Base-by-base conservation (phyloP, 2,113 vertebrate genomes). In the Myrmophylax atrothorax region DNA sequence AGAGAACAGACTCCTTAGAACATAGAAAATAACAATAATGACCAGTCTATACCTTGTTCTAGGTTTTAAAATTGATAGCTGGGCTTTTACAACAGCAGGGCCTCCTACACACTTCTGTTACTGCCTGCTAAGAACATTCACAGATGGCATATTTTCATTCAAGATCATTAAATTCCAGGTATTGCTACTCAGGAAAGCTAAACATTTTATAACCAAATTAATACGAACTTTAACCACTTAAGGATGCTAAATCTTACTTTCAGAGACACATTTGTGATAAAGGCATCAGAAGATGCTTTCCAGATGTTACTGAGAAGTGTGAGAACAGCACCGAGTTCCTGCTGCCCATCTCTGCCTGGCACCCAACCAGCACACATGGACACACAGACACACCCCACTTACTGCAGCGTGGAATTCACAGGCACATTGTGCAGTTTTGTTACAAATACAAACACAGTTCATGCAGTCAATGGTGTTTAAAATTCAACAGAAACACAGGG, bases 341-440 rank as follows among this genome's bases (percentile, higher is more conserved):
- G 46, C 31, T 10, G 49, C 11, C 26, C 47, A 13, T 14, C 50
- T 20, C 50, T 58, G 55, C 55, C 55, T 26, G 47, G 14, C 28
- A 35, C 29, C 47, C 47, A 68, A 35, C 37, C 29, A 0, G 0
- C 12, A 4, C 1, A 0, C 1, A 3, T 0, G 2, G 15, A 26
- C 42, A 4, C 2, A 33, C 31, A 6, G 8, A 42, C 35, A 16
- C 28, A 5, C 25, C 2, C 53, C 11, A 14, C 14, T 26, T 35
- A 15, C 24, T 40, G 5, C 25, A 25, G 15, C 25, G 40, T 33
- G 33, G 35, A 58, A 63, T 5, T 64, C 4, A 50, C 31, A 20
- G 0, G 16, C 14, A 31, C 12, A 8, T 5, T 10, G 31, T 5
- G 18, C 25, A 37, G 38, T 69, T 38, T 14, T 55, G 11, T 53